phyloP scores from a whole-genome alignment of 2,797 vertebrate species.

The Balearica regulorum region DNA sequence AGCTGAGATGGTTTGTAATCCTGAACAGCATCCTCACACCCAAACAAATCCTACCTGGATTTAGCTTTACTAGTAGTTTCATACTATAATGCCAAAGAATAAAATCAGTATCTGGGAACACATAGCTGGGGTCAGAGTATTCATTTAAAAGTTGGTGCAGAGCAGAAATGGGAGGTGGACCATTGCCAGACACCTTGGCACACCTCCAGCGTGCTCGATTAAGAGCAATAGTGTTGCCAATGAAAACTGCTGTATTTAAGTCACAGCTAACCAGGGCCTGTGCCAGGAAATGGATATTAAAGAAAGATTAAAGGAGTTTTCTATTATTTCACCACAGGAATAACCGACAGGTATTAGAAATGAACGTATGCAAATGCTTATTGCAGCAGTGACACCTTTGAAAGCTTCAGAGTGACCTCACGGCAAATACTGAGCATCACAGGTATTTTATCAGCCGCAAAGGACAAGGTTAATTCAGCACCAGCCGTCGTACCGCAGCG shows the following conservation, averaged over 20 bases:
- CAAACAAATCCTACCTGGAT: neutral
- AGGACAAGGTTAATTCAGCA: neutral
- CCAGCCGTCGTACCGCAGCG: accelerated
- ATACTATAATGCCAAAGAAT: neutral
- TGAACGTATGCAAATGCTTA: neutral
- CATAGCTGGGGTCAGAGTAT: neutral
- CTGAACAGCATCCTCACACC: neutral
- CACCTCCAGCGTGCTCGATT: neutral
- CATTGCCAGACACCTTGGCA: neutral
- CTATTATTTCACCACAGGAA: neutral
- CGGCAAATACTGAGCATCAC: neutral
- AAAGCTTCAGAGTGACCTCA: neutral
- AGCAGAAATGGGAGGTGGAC: neutral
- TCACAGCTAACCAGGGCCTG: neutral
- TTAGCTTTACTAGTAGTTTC: neutral
- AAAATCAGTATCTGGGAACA: neutral
- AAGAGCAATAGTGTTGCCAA: neutral
- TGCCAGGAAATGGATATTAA: neutral
- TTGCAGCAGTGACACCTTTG: neutral
- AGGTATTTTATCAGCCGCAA: neutral
- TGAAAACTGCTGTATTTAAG: neutral
- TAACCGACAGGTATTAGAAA: neutral
- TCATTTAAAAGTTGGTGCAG: neutral
- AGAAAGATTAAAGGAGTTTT: neutral
- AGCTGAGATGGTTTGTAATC: neutral